phyloP scores from a whole-genome alignment of 2,888 invertebrate genomes.

The Agriopis leucophaearia region DNA sequence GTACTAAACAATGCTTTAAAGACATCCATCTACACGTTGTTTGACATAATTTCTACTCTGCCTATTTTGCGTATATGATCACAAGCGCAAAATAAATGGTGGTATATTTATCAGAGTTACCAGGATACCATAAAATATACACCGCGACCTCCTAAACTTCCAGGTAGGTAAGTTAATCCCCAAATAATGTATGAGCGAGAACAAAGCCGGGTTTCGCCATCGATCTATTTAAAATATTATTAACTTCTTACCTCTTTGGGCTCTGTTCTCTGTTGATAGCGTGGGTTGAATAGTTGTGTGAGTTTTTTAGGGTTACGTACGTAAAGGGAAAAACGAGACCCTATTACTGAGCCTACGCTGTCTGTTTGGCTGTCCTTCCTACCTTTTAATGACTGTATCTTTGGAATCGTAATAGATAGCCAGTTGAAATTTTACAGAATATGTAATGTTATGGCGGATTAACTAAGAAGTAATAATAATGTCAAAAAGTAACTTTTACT shows the following conservation, averaged over 20 bases:
- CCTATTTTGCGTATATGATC: neutral
- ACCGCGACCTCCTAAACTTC: slow-evolving; percentile 28
- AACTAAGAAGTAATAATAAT: too few species aligned
- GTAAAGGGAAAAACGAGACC: too few species aligned
- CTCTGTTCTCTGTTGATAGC: slow-evolving; percentile 10
- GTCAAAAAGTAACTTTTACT: too few species aligned
- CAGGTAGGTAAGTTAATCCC: slow-evolving; percentile 34
- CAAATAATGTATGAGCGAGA: slow-evolving; percentile 43
- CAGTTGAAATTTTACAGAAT: too few species aligned
- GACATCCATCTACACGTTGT: neutral
- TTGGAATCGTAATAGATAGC: too few species aligned
- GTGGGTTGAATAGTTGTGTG: neutral
- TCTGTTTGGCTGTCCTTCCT: too few species aligned
- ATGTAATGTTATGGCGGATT: too few species aligned
- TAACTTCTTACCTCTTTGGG: slow-evolving; percentile 30
- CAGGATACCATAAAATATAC: slow-evolving; percentile 26
- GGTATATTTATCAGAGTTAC: slow-evolving; percentile 19
- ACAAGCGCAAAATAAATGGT: slow-evolving; percentile 13
- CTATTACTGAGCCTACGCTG: too few species aligned
- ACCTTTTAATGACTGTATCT: too few species aligned
- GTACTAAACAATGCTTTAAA: neutral
- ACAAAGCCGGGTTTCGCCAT: slow-evolving; percentile 38
- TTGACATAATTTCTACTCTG: neutral
- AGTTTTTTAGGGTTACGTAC: too few species aligned
- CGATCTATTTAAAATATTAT: slow-evolving; percentile 47